phyloP scores from a whole-genome alignment of 2,797 vertebrate species.

The Rhynchotus rufescens region DNA sequence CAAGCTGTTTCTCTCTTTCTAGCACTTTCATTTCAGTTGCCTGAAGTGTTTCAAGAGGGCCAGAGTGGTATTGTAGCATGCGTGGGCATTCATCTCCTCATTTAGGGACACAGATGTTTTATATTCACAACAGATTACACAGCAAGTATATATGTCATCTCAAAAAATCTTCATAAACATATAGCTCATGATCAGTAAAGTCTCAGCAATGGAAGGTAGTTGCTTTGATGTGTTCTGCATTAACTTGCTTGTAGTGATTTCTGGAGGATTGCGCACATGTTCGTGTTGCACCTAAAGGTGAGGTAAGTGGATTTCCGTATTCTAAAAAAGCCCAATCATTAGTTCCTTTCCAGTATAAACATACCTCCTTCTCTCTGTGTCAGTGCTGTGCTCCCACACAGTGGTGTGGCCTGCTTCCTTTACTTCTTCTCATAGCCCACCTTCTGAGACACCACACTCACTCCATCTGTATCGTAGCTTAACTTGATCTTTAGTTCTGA shows the following conservation, averaged over 20 bases:
- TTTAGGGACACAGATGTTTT: conserved; percentile 5
- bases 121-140: not conserved
- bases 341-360: not conserved
- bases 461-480: not conserved
- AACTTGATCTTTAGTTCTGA: not conserved
- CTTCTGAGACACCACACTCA: not conserved
- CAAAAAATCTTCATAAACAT: not conserved
- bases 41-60: not conserved
- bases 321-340: not conserved
- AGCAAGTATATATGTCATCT: not conserved
- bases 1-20: conserved; percentile 37
- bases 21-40: conserved; percentile 29
- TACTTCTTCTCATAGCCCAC: not conserved
- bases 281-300: not conserved
- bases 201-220: not conserved
- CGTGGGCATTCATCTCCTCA: not conserved
- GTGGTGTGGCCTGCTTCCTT: not conserved
- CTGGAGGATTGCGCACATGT: not conserved
- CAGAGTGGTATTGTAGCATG: conserved; percentile 22
- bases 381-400: not conserved
- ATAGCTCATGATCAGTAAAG: not conserved
- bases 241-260: not conserved
- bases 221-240: not conserved
- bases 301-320: not conserved
- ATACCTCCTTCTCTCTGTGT: not conserved